These are phyloP conservation scores for Metopia argyrocephala DNA, from an alignment of 2,888 invertebrate genomes.

Conservation along the genomic window DNA sequence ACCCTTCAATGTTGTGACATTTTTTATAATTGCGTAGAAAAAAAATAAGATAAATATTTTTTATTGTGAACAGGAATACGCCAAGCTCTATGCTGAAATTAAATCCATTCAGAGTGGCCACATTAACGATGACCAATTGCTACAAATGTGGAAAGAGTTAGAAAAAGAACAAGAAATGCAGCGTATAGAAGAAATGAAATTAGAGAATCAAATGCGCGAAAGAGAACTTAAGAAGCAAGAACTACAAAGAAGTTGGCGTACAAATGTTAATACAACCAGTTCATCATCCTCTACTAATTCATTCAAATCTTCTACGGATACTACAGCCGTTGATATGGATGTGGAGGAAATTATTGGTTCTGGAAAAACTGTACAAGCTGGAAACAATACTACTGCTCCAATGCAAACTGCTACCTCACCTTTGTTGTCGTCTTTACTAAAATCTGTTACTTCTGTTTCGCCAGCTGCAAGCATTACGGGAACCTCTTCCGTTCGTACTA, in stretches of 20 bases:
- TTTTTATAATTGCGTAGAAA: no score
- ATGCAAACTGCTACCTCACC: constrained; percentile 82
- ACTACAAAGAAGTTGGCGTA: constrained; percentile 82
- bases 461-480: constrained; percentile 51
- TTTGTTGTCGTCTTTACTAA: constrained; percentile 88
- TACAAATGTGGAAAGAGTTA: constrained; percentile 86
- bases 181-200: constrained; percentile 82
- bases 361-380: constrained; percentile 42
- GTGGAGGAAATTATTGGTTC: constrained; percentile 71
- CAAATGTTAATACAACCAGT: constrained; percentile 52
- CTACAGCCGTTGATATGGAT: constrained; percentile 74
- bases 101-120: constrained; percentile 79
- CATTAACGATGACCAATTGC: constrained; percentile 85
- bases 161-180: constrained; percentile 86
- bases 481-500: constrained; percentile 69
- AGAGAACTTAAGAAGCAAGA: constrained; percentile 84
- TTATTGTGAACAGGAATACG: constrained; percentile 82
- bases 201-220: constrained; percentile 75
- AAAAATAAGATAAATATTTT: no score
- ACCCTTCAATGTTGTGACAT: no score
- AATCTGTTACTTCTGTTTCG: constrained; percentile 79
- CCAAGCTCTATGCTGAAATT: constrained; percentile 83
- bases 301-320: constrained; percentile 66
- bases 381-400: constrained; percentile 32
- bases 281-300: constrained; percentile 44